These are phyloP conservation scores for Cydia fagiglandana DNA, from an alignment of 1,140 invertebrate species.

Conservation along the genomic window DNA sequence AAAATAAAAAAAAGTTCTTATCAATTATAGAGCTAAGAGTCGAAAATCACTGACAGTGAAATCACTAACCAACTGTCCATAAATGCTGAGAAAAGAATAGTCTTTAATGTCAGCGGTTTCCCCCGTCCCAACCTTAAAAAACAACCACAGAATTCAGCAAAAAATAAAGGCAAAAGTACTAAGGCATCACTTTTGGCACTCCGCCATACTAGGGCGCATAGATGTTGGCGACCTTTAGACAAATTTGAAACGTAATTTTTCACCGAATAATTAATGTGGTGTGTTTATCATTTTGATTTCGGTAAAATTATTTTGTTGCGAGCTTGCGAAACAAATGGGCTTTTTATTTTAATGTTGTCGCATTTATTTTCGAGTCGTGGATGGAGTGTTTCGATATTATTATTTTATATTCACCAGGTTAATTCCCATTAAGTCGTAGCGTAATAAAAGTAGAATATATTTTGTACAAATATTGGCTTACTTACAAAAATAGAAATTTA, in stretches of 20 bases:
- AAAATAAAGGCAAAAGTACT: neutral
- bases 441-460: too few relatives aligned
- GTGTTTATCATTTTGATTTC: neutral
- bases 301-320: neutral
- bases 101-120: conserved; percentile 3
- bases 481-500: too few relatives aligned
- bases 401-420: too few relatives aligned
- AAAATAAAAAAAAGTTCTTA: too few relatives aligned
- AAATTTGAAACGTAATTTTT: conserved; percentile 3
- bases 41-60: neutral
- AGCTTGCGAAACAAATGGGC: neutral
- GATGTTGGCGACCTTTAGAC: conserved; percentile 14
- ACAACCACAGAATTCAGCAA: neutral
- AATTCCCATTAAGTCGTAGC: too few relatives aligned
- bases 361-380: neutral
- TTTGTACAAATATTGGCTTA: too few relatives aligned
- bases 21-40: neutral
- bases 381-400: too few relatives aligned
- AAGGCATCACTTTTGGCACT: neutral
- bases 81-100: neutral
- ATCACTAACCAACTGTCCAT: neutral
- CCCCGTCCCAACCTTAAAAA: neutral
- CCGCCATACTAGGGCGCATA: neutral
- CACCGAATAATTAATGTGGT: conserved; percentile 1
- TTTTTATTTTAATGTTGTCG: conserved; percentile 9